Evolutionary conservation across 92 coral and sea anemone species (phyloP).

Genomic region (Epizoanthus rinbou): DNA sequence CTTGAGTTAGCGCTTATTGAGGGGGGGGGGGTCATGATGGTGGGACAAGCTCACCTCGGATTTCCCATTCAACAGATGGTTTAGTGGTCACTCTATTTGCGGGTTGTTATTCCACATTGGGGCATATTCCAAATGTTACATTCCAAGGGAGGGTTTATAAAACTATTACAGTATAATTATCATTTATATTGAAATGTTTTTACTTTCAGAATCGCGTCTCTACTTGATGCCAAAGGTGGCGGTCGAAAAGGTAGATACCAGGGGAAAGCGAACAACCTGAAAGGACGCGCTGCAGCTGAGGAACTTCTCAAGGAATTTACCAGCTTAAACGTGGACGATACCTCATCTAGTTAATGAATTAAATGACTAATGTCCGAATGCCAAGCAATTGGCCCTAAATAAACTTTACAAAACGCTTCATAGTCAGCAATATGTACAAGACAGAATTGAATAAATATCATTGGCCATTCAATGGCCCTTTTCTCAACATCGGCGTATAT

Average conservation of each 20-base stretch:
- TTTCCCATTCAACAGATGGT: too few species aligned
- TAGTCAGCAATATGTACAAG: too few species aligned
- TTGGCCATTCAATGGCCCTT: too few species aligned
- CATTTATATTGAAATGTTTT: not conserved
- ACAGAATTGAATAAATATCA: too few species aligned
- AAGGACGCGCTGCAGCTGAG: conserved; percentile 76
- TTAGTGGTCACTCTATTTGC: too few species aligned
- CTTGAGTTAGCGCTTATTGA: too few species aligned
- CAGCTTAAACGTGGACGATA: conserved; percentile 32
- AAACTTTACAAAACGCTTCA: not conserved
- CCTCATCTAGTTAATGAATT: not conserved
- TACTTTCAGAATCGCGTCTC: conserved; percentile 66
- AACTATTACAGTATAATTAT: not conserved
- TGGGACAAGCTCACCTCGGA: too few species aligned
- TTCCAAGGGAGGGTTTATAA: not conserved
- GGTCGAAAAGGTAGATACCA: conserved; percentile 91
- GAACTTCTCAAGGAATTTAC: conserved; percentile 67
- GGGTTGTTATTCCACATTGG: too few species aligned
- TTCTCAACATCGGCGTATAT: too few species aligned
- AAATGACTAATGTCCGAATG: not conserved
- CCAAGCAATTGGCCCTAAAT: conserved; percentile 5
- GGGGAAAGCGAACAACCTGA: conserved; percentile 89
- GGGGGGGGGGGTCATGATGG: too few species aligned
- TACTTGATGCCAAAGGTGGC: conserved; percentile 95
- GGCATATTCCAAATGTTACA: not conserved